Evolutionary conservation across 2,797 vertebrate genomes (phyloP).

Genomic region (Aratinga solstitialis): DNA sequence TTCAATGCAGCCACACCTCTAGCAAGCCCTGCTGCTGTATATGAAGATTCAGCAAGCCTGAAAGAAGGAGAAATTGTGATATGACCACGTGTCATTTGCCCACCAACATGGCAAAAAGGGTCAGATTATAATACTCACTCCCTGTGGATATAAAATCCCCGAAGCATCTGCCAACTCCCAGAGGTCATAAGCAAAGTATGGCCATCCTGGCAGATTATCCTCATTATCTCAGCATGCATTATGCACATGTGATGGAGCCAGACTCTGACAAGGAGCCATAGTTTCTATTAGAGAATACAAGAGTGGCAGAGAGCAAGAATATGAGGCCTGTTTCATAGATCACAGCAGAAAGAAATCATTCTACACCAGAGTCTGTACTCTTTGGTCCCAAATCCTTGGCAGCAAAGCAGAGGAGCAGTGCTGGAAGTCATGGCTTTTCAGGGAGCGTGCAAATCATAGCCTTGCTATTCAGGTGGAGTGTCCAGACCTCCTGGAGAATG

Average conservation of each 20-base stretch:
- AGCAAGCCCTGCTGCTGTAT: neutral
- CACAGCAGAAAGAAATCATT: neutral
- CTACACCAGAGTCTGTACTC: neutral
- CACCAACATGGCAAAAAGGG: constrained; percentile 14
- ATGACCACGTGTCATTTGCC: neutral
- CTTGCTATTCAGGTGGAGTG: fast-evolving
- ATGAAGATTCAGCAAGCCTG: neutral
- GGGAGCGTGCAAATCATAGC: neutral
- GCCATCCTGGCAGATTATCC: neutral
- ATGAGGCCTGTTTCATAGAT: neutral
- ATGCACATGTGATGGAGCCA: neutral
- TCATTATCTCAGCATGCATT: neutral
- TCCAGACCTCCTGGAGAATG: neutral
- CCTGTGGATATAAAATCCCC: neutral
- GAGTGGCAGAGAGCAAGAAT: neutral
- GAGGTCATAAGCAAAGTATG: neutral
- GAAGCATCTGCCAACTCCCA: neutral
- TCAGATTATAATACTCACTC: neutral
- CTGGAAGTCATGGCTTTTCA: neutral
- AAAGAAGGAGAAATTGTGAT: neutral
- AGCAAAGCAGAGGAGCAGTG: neutral
- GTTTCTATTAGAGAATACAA: neutral
- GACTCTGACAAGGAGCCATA: neutral
- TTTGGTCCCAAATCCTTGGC: neutral
- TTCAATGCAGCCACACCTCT: neutral